A percentile compares a stretch with the other conserved stretches of the same genome.
These are phyloP conservation scores for Hedya salicella DNA, from an alignment of 2,888 invertebrate genomes.

Conservation along the genomic window DNA sequence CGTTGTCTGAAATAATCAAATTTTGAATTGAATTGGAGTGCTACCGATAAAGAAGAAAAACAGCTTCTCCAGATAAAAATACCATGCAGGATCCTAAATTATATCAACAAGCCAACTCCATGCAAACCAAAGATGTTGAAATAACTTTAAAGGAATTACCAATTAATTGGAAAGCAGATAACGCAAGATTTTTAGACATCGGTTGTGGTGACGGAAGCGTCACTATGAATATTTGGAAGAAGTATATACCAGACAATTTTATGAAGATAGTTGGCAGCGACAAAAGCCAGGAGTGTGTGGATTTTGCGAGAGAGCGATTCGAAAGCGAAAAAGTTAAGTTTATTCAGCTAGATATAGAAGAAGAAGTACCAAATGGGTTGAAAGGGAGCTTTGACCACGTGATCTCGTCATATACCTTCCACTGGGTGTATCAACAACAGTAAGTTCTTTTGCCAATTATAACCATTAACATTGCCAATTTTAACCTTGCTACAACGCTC, in stretches of 20 bases:
- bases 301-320: conserved; percentile 23
- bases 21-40: no score
- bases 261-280: conserved; percentile 30
- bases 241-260: conserved; percentile 8
- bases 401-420: conserved; percentile 33
- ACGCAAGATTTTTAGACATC: conserved; percentile 8
- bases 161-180: not conserved
- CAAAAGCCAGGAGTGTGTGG: conserved; percentile 10
- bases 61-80: not conserved
- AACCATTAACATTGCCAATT: no score
- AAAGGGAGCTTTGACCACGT: conserved; percentile 32
- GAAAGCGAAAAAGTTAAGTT: conserved; percentile 20
- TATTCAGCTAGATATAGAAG: conserved; percentile 19
- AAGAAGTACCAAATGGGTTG: not conserved
- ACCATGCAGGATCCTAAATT: conserved; percentile 15
- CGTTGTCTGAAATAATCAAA: no score
- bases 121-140: conserved; percentile 11
- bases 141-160: not conserved
- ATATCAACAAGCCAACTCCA: conserved; percentile 6
- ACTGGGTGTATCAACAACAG: conserved; percentile 37
- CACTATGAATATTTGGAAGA: not conserved
- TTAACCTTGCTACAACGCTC: no score
- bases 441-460: conserved; percentile 6
- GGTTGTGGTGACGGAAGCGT: conserved; percentile 16
- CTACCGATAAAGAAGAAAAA: not conserved